Base-by-base conservation (phyloP, 2,888 invertebrate genomes). In the Lamellibrachia columna region DNA sequence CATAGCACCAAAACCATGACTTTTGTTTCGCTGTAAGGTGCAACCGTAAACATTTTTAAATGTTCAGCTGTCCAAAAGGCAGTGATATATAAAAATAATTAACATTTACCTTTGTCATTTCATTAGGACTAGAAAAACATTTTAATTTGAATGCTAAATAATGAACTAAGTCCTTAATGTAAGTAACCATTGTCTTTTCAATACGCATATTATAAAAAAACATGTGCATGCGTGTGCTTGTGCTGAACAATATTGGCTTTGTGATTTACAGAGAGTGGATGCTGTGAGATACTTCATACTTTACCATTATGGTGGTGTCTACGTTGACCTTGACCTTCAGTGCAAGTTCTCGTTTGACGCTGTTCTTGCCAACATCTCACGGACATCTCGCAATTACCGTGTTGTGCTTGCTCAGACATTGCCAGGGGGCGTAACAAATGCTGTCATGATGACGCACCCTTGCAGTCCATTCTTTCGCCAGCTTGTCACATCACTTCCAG, bases 261-360 rank as follows among this genome's bases (percentile, higher is more conserved):
- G 22, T 55, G 4, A 55, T 75, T 75, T 40, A 6, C 93, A 93
- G 92, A 90, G 93, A n/a, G 92, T 93, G 92, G 94, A 94, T 60
- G 93, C 93, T 7, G 93, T 92, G 15, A 91, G 94, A 75, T 93
- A 93, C 75, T 93, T 94, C 92, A 93, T 94, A 7, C 92, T 94
- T 6, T 93, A 93, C 90, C 93, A 93, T 28, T 93, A 93, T 60
- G 94, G 94, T 11, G 94, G 94, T 8, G 90, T 94, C n/a, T 94
- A 94, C 91, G 53, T 94, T 7, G 94, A 94, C 91, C 58, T 94
- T 40, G 94, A 94, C 90, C 90, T 93, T 40, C 91, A 91, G 58
- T 91, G 91, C n/a, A 91, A 91, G 28, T 91, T 53, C 53, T 40
- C 91, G 91, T 53, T 53, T 11, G 91, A 53, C 91, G 28, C 53